phyloP scores from a whole-genome alignment of 2,113 vertebrate species.

The Stegastes partitus region DNA sequence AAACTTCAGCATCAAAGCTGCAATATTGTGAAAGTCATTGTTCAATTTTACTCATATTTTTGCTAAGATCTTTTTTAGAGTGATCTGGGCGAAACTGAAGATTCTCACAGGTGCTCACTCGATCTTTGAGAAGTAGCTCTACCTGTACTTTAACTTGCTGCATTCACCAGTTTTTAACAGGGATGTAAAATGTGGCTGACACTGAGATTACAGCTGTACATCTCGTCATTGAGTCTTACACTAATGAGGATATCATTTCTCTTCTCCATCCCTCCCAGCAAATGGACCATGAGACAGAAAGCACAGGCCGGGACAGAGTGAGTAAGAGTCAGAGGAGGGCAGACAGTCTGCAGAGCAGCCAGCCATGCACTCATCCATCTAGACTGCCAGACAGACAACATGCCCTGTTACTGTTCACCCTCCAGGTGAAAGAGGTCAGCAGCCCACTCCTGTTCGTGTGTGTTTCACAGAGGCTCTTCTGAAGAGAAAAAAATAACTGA shows the following conservation, averaged over 20 bases:
- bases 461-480: slow-evolving; percentile 11
- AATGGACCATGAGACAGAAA: slow-evolving; percentile 23
- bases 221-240: neutral
- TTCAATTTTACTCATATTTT: neutral
- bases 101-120: too few relatives aligned
- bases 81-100: too few relatives aligned
- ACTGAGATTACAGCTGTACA: neutral
- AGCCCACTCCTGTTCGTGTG: slow-evolving; percentile 22
- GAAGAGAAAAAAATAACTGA: slow-evolving; percentile 24
- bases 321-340: slow-evolving; percentile 49
- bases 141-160: neutral
- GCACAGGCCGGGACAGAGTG: slow-evolving; percentile 11
- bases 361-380: slow-evolving; percentile 62
- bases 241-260: neutral
- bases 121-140: neutral
- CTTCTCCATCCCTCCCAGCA: slow-evolving; percentile 8
- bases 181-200: neutral
- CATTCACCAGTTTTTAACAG: too few relatives aligned
- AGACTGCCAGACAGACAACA: slow-evolving; percentile 69
- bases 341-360: slow-evolving; percentile 53
- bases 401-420: slow-evolving; percentile 53
- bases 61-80: too few relatives aligned
- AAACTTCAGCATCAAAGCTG: neutral
- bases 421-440: slow-evolving; percentile 66
- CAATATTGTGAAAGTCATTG: neutral